Evolutionary conservation across 2,113 vertebrate species (phyloP), one percentile per base, ranked within the genome.

Genomic region (Spilogale gracilis): DNA sequence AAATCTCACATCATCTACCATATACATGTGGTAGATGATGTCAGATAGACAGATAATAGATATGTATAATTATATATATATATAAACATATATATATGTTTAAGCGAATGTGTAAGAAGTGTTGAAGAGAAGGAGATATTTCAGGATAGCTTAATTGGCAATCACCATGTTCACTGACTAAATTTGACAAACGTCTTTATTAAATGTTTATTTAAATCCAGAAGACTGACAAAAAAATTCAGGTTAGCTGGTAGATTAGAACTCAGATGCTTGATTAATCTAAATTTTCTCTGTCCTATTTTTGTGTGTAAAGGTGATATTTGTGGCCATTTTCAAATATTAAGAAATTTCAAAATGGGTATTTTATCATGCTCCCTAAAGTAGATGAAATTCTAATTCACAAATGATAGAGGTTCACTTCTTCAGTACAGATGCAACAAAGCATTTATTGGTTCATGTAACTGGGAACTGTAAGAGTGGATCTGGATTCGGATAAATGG

Each of bases 131-230:
- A 45, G 52, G 52, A 85, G 61, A 63, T 12, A 30, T 63, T 63
- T 94, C 61, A 48, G 45, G 80, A 80, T 45, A 71, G 21, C 8
- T 78, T 90, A 90, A n/a, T 83, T 38, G 83, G 76, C 17, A 89
- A 90, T 79, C 54, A 32, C 21, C 52, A 85, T 54, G n/a, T 23
- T 43, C 73, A 73, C 3, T 73, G 58, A 86, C 61, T 80, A 71
- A 60, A 90, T 58, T 79, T 90, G 52, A 79, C 32, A 79, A 89
- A 79, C 52, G 30, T 79, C 50, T 90, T 93, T 96, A 96, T 93
- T 71, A 94, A 90, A 80, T 90, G 45, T 91, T 85, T 71, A 85
- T 56, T 65, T 63, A 52, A 79, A 73, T 54, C 20, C 63, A 80
- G n/a, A 90, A 90, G 54, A 91, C 86, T 85, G 38, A 67, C 13